Base-by-base conservation (phyloP, 2,113 vertebrate genomes). In the Microcebus lehilahytsara region DNA sequence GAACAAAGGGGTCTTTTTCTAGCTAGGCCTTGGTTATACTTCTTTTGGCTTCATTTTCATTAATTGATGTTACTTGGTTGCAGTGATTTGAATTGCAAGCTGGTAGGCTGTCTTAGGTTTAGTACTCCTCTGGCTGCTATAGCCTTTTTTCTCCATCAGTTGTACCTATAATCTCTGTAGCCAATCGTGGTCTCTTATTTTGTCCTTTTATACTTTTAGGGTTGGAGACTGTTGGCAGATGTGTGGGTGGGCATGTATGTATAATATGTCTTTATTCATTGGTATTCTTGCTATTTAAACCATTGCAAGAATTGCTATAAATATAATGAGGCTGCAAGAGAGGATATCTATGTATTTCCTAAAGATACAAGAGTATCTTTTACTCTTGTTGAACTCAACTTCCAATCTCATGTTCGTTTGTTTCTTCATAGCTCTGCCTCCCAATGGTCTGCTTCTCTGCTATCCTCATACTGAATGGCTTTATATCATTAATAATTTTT, bases 231-330 rank as follows among this genome's bases (percentile, higher is more conserved):
- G 7, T 62, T 6, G 37, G 34, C 13, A 34, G 0, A 1, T 51
- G 23, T 9, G 7, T 11, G 0, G 1, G 13, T 0, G 2, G 6
- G 1, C 34, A 40, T 53, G 7, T 69, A 32, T 77, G 6, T 89
- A 10, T n/a, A 67, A 49, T 74, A 75, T 56, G 16, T 56, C 27
- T 78, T 1, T 79, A 9, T 53, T 86, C 58, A 72, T 86, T 92
- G 56, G 16, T 40, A 32, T 79, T 53, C 7, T 56, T 62, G 14
- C 37, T 71, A 51, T 40, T 71, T 32, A 83, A 74, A 93, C 23
- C n/a, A 72, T n/a, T 79, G 67, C 51, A 11, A 40, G 22, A 53
- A 81, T 79, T 74, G 56, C 13, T 86, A 6, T 5, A 42, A 34
- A 53, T 72, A 23, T 60, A 86, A 62, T 89, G 25, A 90, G 27